Evolutionary conservation across 2,888 invertebrate genomes (phyloP).

Genomic region (Drosophila merina): DNA sequence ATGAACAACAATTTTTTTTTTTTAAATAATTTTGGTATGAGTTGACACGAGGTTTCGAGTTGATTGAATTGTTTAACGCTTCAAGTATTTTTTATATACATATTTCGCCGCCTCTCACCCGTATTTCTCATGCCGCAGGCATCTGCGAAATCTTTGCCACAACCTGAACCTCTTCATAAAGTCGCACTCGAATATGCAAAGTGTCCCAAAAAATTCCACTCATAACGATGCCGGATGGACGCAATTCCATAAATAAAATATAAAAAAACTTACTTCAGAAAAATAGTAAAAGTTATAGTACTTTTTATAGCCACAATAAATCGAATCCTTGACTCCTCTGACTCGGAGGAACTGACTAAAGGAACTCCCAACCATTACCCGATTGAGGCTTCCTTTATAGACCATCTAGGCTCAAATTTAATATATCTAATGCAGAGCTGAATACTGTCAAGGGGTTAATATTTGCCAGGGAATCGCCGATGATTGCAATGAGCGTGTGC

Average conservation of each 20-base stretch:
- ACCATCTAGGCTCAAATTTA: slow-evolving; percentile 43
- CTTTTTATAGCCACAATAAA: slow-evolving; percentile 6
- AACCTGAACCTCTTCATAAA: slow-evolving; percentile 28
- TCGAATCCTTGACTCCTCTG: slow-evolving; percentile 11
- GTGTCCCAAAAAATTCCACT: slow-evolving; percentile 31
- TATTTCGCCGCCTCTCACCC: slow-evolving; percentile 10
- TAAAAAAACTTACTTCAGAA: not conserved
- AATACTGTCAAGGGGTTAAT: slow-evolving; percentile 62
- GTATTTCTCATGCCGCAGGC: slow-evolving; percentile 28
- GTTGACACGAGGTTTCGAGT: slow-evolving; percentile 42
- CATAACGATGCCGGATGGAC: slow-evolving; percentile 15
- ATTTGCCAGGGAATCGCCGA: slow-evolving; percentile 48
- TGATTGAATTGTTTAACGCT: slow-evolving; percentile 57
- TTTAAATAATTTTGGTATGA: slow-evolving; percentile 57
- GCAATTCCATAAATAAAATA: not conserved
- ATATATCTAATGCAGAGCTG: slow-evolving; percentile 64
- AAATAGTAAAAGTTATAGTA: not conserved
- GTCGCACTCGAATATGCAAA: slow-evolving; percentile 12
- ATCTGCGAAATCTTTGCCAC: slow-evolving; percentile 13
- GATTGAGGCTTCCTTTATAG: slow-evolving; percentile 29
- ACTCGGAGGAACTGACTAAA: not conserved
- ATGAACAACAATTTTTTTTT: slow-evolving; percentile 51
- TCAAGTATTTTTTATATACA: slow-evolving; percentile 54
- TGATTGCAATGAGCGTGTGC: slow-evolving; percentile 45
- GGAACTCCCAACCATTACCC: not conserved